Base-by-base conservation (phyloP, 1,140 invertebrate species). In the Gonatopus flavifemur region DNA sequence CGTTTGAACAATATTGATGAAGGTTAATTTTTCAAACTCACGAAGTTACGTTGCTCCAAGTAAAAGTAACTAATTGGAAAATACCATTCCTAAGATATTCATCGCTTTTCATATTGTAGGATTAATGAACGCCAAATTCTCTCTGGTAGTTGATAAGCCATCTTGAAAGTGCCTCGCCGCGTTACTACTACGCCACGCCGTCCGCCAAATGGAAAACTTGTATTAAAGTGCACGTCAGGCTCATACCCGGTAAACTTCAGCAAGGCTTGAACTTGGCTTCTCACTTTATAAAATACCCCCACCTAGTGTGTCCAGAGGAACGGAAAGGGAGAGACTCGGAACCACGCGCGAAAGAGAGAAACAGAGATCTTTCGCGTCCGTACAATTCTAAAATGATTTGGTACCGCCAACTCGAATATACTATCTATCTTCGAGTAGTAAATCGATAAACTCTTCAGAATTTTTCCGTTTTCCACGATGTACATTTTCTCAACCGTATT, bases 241-340 rank as follows among this genome's bases (percentile, higher is more conserved):
- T 60, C 33, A 33, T 36, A 45, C 36, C 31, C 32, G 42, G 16
- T 20, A 13, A 61, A 60, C 39, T 57, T 62, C 46, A 25, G 13
- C 25, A 8, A 18, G 40, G 24, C 16, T 49, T 50, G 54, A 61
- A 62, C 54, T 62, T 62, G 59, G 49, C 46, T 61, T 57, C 50
- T 62, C 58, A 44, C 59, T 62, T 62, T 62, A 60, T 62, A 50
- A 62, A 57, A 62, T 62, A 62, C 59, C n/a, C n/a, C n/a, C 61
- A 52, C 19, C 49, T 45, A 20, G 50, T 59, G n/a, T n/a, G 52
- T 60, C 52, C 53, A 36, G 45, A 21, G 6, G n/a, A 19, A 15
- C 22, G 21, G 18, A 18, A 18, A 16, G 12, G 9, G 18, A 37
- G 25, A 32, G 15, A 47, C 2, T n/a, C n/a, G n/a, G 22, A 1